phyloP scores from a whole-genome alignment of 2,797 vertebrate genomes.

The Crax fasciolata region DNA sequence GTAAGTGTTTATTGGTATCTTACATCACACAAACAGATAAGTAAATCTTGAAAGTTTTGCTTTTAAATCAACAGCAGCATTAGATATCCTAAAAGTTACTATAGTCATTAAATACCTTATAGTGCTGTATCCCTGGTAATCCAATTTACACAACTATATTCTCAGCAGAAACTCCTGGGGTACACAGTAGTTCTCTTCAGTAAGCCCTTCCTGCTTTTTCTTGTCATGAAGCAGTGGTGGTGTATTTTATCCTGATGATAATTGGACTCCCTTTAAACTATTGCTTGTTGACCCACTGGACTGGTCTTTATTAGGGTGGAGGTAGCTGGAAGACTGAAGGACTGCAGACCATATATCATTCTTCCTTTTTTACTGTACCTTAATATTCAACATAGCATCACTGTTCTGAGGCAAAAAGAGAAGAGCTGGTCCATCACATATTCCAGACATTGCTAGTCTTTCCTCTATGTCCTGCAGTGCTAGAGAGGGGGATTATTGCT shows the following conservation, averaged over 20 bases:
- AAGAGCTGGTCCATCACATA: slow-evolving; percentile 87
- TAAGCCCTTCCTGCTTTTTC: slow-evolving; percentile 74
- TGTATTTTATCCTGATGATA: slow-evolving; percentile 78
- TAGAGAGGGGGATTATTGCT: slow-evolving; percentile 85
- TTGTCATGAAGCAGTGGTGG: slow-evolving; percentile 72
- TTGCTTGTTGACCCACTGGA: slow-evolving; percentile 71
- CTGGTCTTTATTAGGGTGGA: slow-evolving; percentile 77
- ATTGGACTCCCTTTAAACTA: slow-evolving; percentile 81
- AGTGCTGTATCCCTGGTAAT: slow-evolving; percentile 76
- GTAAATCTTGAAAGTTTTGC: slow-evolving; percentile 50
- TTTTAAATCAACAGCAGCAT: slow-evolving; percentile 63
- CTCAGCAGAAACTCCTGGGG: slow-evolving; percentile 84
- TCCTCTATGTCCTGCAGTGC: slow-evolving; percentile 82
- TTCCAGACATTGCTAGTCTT: slow-evolving; percentile 86
- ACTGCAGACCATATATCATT: slow-evolving; percentile 80
- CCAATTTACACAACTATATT: slow-evolving; percentile 81
- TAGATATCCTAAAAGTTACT: slow-evolving; percentile 79
- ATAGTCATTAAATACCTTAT: slow-evolving; percentile 81
- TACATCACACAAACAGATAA: slow-evolving; percentile 45
- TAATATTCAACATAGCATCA: slow-evolving; percentile 85
- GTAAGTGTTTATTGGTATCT: slow-evolving; percentile 50
- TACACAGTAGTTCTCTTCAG: slow-evolving; percentile 78
- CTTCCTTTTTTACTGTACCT: slow-evolving; percentile 82
- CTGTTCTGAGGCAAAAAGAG: slow-evolving; percentile 86
- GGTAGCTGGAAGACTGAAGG: slow-evolving; percentile 76